Conservation (phyloP, 1,140 invertebrate genomes). For the Ectropis grisescens region DNA sequence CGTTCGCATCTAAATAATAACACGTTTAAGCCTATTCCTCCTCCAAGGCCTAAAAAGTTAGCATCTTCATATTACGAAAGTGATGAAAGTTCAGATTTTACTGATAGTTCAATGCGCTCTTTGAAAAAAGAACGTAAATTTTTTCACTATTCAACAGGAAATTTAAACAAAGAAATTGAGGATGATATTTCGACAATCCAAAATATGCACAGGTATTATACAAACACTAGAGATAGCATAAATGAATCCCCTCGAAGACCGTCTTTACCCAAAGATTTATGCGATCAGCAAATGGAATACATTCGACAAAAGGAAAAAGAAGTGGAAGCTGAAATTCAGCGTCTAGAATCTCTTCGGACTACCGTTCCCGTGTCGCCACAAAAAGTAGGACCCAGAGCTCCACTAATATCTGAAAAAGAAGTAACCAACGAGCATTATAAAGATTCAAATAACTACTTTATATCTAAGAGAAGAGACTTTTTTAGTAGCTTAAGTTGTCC, state of each 20-base stretch:
- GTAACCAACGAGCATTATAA: conserved; percentile 15
- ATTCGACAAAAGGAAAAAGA: conserved; percentile 77
- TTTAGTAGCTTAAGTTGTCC: conserved; percentile 12
- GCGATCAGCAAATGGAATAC: conserved; percentile 77
- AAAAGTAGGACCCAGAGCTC: conserved; percentile 60
- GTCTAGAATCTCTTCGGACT: conserved; percentile 71
- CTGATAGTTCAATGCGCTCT: conserved; percentile 35
- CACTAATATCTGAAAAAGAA: conserved; percentile 35
- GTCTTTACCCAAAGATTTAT: conserved; percentile 76
- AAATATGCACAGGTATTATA: conserved; percentile 47
- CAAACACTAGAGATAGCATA: conserved; percentile 35
- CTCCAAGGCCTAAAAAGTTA: conserved; percentile 40
- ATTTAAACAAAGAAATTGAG: conserved; percentile 66
- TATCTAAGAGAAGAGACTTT: conserved; percentile 22
- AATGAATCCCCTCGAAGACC: conserved; percentile 48
- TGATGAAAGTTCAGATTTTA: conserved; percentile 50
- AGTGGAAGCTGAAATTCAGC: conserved; percentile 73
- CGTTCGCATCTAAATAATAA: too few species aligned
- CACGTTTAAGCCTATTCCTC: conserved; percentile 33
- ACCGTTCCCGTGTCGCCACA: conserved; percentile 12
- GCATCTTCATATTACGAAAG: conserved; percentile 51
- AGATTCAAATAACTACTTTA: conserved; percentile 18
- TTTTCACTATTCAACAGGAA: conserved; percentile 62
- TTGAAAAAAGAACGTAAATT: conserved; percentile 57
- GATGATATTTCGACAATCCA: conserved; percentile 62